Percentiles rank a stretch among this genome's conserved stretches.
phyloP scores from a whole-genome alignment of 2,113 vertebrate species.

The Dicerorhinus sumatrensis region DNA sequence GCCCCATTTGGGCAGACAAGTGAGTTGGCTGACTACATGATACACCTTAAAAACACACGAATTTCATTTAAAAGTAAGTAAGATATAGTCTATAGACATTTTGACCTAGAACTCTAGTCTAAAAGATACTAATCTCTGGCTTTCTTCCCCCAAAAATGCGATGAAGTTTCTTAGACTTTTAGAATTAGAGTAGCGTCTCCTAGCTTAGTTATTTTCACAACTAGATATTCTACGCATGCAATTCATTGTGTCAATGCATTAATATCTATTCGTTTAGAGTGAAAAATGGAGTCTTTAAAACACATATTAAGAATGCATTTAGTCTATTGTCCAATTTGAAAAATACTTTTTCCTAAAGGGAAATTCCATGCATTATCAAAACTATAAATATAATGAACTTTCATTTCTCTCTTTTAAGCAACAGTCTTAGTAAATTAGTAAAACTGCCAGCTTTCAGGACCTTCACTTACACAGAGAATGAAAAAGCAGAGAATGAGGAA shows the following conservation, averaged over 20 bases:
- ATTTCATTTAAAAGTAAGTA: conserved; percentile 32
- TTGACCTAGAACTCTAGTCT: not conserved
- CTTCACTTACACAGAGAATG: conserved; percentile 70
- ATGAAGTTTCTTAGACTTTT: not conserved
- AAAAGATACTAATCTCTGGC: not conserved
- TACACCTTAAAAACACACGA: not conserved
- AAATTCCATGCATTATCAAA: not conserved
- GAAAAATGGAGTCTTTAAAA: conserved; percentile 33
- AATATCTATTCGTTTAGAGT: conserved; percentile 25
- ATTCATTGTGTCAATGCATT: not conserved
- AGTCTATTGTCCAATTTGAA: not conserved
- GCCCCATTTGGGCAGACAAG: not conserved
- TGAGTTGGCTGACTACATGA: not conserved
- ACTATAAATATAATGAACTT: conserved; percentile 7
- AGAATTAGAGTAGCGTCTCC: not conserved
- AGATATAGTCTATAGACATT: not conserved
- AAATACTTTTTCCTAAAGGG: not conserved
- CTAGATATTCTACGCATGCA: conserved; percentile 12
- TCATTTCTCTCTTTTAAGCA: conserved; percentile 45
- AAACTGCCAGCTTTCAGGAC: conserved; percentile 62
- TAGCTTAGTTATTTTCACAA: not conserved
- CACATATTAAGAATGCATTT: not conserved
- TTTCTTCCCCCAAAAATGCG: not conserved
- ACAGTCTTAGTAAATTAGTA: conserved; percentile 74
- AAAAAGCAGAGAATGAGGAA: conserved; percentile 83